Base-by-base conservation (phyloP, 2,888 invertebrate genomes). In the Agonum fuliginosum region DNA sequence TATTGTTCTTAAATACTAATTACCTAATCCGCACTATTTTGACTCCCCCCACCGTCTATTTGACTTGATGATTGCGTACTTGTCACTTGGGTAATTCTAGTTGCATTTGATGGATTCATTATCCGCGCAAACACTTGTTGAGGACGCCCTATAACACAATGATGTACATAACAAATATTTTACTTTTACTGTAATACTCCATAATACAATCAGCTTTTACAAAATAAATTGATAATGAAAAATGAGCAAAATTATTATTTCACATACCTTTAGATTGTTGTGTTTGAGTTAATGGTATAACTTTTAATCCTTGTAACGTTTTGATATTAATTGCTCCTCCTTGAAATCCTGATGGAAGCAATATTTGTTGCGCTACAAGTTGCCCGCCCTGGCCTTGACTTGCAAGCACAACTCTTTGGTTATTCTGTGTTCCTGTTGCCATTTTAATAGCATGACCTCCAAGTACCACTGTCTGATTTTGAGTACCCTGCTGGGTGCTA, bases 261-360 rank as follows among this genome's bases (percentile, higher is more conserved):
- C 14, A 78, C 81, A 83, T 82, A 84, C 84, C 84, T 83, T 84
- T 84, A 27, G 82, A 83, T 80, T 87, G 85, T 79, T 86, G 86
- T 74, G 87, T 85, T 81, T 88, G 87, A 19, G 88, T 86, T 76
- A 90, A 84, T 0, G 90, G 90, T 79, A 91, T 91, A 74, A 91
- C 91, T 84, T 91, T 91, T 75, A 91, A 87, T 6, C 89, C 90
- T 85, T 91, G 91, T 78, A 91, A 83, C 6, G 90, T 88, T 83
- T 91, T 91, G 14, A 91, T 87, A 83, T 91, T 91, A 76, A 91
- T 87, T 22, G 90, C 87, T 1, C 89, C 89, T 19, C 90, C 90
- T 84, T 90, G 90, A 83, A 91, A 89, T 34, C 89, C 90, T 5
- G 90, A 89, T n/a, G 91, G 91, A 74, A 91, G 85, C 75, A 91